Conservation (phyloP, 2,113 vertebrate genomes). For the Perognathus longimembris region DNA sequence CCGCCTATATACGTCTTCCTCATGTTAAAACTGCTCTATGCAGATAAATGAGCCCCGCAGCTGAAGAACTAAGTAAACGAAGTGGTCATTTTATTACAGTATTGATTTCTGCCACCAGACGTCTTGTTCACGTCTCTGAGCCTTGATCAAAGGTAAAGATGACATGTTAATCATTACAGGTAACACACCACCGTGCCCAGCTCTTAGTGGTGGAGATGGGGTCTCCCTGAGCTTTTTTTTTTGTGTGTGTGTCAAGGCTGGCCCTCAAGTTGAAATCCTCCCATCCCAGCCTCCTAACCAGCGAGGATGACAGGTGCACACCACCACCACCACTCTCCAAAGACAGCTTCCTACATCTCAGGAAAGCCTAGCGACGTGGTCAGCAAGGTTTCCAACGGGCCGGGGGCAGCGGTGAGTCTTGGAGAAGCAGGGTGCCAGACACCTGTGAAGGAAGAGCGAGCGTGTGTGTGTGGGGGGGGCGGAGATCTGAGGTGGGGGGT, state of each 20-base stretch:
- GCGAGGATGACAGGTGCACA: background rate
- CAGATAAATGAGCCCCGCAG: background rate
- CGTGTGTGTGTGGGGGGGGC: background rate
- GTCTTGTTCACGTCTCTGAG: background rate
- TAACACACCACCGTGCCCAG: no score
- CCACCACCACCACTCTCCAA: no score
- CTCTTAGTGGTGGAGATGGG: no score
- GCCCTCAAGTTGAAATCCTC: no score
- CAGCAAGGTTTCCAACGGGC: no score
- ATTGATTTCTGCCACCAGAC: background rate
- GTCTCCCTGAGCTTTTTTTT: no score
- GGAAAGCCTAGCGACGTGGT: background rate
- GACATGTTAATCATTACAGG: background rate
- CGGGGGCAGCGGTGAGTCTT: no score
- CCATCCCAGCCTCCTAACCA: no score
- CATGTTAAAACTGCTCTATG: background rate
- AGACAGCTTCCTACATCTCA: background rate
- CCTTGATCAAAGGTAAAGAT: conserved; percentile 48
- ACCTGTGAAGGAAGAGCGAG: no score
- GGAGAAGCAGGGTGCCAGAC: background rate
- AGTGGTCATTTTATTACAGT: conserved; percentile 52
- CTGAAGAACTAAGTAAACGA: background rate
- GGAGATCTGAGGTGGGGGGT: background rate
- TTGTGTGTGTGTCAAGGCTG: no score
- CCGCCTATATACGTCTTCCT: background rate